Conservation (phyloP, 1,140 invertebrate species). For the Zophobas atratus region DNA sequence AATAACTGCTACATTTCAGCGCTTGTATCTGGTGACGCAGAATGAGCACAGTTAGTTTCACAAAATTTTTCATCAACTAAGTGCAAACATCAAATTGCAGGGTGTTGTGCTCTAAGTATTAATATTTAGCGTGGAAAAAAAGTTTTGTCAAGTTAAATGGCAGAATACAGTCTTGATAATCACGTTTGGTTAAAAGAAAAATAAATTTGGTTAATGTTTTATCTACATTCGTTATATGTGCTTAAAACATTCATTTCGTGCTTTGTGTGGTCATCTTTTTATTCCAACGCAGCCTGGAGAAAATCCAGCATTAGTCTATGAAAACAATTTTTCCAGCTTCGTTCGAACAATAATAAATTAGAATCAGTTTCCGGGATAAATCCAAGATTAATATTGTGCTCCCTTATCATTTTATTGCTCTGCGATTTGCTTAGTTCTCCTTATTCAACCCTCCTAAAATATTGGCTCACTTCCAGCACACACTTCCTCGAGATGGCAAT, state of each 20-base stretch:
- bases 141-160: too few relatives aligned
- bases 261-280: slow-evolving; percentile 3
- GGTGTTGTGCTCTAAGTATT: too few relatives aligned
- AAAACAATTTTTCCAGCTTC: background rate
- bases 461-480: slow-evolving; percentile 32
- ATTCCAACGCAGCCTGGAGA: background rate
- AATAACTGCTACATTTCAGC: background rate
- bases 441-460: slow-evolving; percentile 13
- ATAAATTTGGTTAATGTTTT: slow-evolving; percentile 11
- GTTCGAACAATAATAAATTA: slow-evolving; percentile 24
- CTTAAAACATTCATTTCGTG: background rate
- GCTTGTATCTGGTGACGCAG: too few relatives aligned
- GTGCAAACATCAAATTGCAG: too few relatives aligned
- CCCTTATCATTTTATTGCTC: slow-evolving; percentile 36
- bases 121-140: too few relatives aligned
- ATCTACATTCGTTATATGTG: background rate
- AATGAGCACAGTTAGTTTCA: too few relatives aligned
- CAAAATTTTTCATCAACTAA: too few relatives aligned
- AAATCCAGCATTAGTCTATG: slow-evolving; percentile 1
- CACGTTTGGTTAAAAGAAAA: background rate
- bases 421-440: slow-evolving; percentile 37
- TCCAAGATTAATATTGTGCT: slow-evolving; percentile 28
- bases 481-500: slow-evolving; percentile 9
- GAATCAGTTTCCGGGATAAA: slow-evolving; percentile 6
- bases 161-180: background rate